A percentile compares a stretch with the other conserved stretches of the same genome.
Conservation (phyloP, 2,888 invertebrate genomes). For the Lumbricus terrestris region DNA sequence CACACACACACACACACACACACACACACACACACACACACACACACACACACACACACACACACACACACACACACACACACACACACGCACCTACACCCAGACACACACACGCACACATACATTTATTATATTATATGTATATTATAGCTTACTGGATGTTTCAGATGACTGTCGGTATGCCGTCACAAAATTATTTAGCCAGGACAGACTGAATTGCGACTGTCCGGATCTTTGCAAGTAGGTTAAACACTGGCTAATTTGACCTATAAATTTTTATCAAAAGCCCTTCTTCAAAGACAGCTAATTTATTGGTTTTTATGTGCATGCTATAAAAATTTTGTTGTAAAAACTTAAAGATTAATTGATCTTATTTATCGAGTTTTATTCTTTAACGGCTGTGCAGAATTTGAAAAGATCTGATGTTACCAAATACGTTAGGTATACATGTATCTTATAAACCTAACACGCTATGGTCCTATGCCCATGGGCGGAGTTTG, state of each 20-base stretch:
- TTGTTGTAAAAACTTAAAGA: neutral
- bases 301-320: neutral
- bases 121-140: too few relatives aligned
- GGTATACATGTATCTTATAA: too few relatives aligned
- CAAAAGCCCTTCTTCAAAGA: neutral
- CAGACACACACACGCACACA: too few relatives aligned
- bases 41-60: too few relatives aligned
- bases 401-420: neutral
- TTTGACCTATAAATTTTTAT: neutral
- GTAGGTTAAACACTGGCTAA: neutral
- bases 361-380: neutral
- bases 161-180: neutral
- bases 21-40: too few relatives aligned
- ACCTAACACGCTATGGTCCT: too few relatives aligned
- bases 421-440: neutral
- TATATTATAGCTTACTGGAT: neutral
- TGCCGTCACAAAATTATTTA: neutral
- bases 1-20: too few relatives aligned
- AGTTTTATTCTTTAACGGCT: neutral
- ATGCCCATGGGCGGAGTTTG: too few relatives aligned
- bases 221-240: slow-evolving; percentile 5
- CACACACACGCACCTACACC: too few relatives aligned
- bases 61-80: too few relatives aligned
- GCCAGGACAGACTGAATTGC: neutral
- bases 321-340: neutral